Evolutionary conservation across 2,888 invertebrate genomes (phyloP).

Genomic region (Linyphia triangularis): DNA sequence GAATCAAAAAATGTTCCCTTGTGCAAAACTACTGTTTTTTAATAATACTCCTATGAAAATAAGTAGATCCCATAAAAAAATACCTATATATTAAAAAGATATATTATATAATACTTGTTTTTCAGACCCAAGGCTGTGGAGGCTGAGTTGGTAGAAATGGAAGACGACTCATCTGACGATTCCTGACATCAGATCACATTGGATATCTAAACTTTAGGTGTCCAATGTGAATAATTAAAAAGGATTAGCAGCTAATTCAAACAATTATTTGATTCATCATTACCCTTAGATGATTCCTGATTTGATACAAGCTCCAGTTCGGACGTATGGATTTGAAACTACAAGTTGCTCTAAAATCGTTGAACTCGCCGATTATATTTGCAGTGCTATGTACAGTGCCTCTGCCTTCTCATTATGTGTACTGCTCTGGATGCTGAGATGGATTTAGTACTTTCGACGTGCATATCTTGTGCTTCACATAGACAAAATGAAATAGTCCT

Average conservation of each 20-base stretch:
- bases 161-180: constrained; percentile 59
- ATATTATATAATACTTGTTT: background rate
- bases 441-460: background rate
- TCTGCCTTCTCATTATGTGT: constrained; percentile 10
- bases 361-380: constrained; percentile 1
- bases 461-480: constrained; percentile 16
- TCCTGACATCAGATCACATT: constrained; percentile 74
- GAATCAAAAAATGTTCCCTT: too few relatives aligned
- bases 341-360: background rate
- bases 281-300: background rate
- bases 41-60: too few relatives aligned
- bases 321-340: background rate
- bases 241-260: constrained; percentile 12
- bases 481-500: constrained; percentile 5
- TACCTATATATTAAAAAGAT: background rate
- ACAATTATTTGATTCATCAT: background rate
- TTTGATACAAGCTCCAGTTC: background rate
- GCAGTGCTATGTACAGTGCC: constrained; percentile 67
- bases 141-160: constrained; percentile 35
- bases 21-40: too few relatives aligned
- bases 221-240: constrained; percentile 55
- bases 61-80: too few relatives aligned
- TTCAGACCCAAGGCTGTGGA: constrained; percentile 62
- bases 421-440: background rate
- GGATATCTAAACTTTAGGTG: constrained; percentile 58